These are phyloP conservation scores for Cantharis rustica DNA, from an alignment of 2,888 invertebrate species.

Conservation along the genomic window DNA sequence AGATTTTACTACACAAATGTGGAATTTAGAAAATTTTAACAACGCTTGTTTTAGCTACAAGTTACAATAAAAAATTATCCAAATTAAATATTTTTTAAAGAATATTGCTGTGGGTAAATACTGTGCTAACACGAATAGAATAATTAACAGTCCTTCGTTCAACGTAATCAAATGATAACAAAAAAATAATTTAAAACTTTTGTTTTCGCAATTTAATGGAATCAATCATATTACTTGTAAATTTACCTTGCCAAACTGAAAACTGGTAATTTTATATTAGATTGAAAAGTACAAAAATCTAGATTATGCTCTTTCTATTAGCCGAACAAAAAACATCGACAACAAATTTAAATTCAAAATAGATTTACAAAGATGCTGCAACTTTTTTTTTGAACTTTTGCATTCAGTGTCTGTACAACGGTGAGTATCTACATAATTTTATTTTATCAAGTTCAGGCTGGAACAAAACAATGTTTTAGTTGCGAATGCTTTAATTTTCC, in stretches of 20 bases:
- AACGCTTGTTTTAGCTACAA: neutral
- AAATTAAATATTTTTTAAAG: neutral
- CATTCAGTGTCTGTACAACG: neutral
- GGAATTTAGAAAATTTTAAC: neutral
- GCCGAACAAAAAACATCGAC: no score
- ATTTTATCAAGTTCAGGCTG: neutral
- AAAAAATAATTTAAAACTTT: neutral
- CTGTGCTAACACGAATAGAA: neutral
- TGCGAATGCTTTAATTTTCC: neutral
- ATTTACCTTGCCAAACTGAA: no score
- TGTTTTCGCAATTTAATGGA: neutral
- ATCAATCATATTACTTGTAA: no score
- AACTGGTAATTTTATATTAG: no score
- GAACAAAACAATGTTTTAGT: neutral
- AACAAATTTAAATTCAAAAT: neutral
- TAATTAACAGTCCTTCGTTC: neutral
- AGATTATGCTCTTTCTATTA: no score
- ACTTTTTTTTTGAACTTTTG: neutral
- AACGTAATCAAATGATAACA: neutral
- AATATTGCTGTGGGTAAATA: neutral
- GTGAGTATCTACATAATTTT: neutral
- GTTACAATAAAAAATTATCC: neutral
- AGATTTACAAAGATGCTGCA: neutral
- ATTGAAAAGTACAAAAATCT: no score
- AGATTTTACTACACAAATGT: neutral